Evolutionary conservation across 1,140 invertebrate species (phyloP), one percentile per base, ranked within the genome.

Genomic region (Cherax destructor): DNA sequence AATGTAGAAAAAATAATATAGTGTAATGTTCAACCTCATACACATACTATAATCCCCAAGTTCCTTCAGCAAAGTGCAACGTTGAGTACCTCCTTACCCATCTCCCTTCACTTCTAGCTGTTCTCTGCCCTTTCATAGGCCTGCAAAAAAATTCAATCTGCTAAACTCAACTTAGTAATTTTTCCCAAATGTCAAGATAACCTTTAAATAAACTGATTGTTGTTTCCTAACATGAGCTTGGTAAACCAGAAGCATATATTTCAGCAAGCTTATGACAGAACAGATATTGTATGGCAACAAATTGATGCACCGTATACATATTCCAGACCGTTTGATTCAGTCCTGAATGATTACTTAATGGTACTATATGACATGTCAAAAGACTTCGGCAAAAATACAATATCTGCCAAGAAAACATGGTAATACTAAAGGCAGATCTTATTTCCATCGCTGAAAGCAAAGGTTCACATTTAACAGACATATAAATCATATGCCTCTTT

Each of bases 291-390:
- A 91, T 91, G 89, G 89, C 89, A 91, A 91, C 74, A 65, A 80
- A 79, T 41, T 86, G 83, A 85, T 91, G 81, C 89, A 85, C 89
- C 89, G 89, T 91, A 91, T 91, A 91, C 89, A 52, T 80, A 41
- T 50, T 90, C 72, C 81, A 90, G 88, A 90, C 88, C 52, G 81
- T 81, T 65, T 78, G 69, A 76, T 84, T 84, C 80, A 77, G 88
- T 78, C 87, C 79, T 81, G 61, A 52, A 88, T 72, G 56, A 83
- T 52, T 83, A 81, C 74, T 83, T 72, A 88, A 61, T 81, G 72
- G 24, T 88, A 88, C 79, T 50, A 78, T 81, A 81, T 59, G 59
- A 81, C 49, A 81, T 69, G 61, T 52, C 78, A 41, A 59, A 77
- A 30, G 52, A 59, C 30, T 61, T 59, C 56, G 76, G 78, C 83